Base-by-base conservation (phyloP, 2,888 invertebrate genomes). In the Bimastos eiseni region DNA sequence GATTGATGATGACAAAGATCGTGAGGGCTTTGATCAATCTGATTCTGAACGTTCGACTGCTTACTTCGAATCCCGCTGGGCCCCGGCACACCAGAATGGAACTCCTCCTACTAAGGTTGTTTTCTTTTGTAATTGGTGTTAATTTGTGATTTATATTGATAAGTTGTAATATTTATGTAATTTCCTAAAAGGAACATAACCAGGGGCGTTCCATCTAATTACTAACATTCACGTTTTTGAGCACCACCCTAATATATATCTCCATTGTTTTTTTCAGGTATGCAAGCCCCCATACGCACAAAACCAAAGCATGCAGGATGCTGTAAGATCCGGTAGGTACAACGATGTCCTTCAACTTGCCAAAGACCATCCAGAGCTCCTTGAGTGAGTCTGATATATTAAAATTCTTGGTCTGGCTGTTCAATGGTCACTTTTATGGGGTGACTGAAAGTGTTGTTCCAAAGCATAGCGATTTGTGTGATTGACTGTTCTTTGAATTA, bases 81-180 rank as follows among this genome's bases (percentile, higher is more conserved):
- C 70, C n/a, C 70, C 70, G 6, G 70, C 70, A 70, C 70, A 70
- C 70, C 70, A n/a, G 30, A 70, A 70, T n/a, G 70, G 70, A 70
- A n/a, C 70, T n/a, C n/a, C 70, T n/a, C n/a, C n/a, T 70, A n/a
- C 70, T 70, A n/a, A 70, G 70, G 70, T 70, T 49, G 49, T 49
- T 70, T 70, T 70, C 70, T 70, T 55, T 30, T 55, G 30, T 30
- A 55, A n/a, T 13, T 70, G 11, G 70, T 70, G n/a, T n/a, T 70
- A 49, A 4, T 70, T 70, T 70, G 70, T 70, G n/a, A 70, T 70
- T 49, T 49, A 1, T n/a, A 8, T n/a, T 5, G 30, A n/a, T 70
- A 70, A 70, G 30, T n/a, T 70, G 70, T 70, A 70, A 70, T 70
- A 30, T 70, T 70, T 4, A 70, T 17, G 4, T 70, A 70, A n/a